These are phyloP conservation scores for Aphodius granarius DNA, from an alignment of 2,888 invertebrate species.

Conservation along the genomic window DNA sequence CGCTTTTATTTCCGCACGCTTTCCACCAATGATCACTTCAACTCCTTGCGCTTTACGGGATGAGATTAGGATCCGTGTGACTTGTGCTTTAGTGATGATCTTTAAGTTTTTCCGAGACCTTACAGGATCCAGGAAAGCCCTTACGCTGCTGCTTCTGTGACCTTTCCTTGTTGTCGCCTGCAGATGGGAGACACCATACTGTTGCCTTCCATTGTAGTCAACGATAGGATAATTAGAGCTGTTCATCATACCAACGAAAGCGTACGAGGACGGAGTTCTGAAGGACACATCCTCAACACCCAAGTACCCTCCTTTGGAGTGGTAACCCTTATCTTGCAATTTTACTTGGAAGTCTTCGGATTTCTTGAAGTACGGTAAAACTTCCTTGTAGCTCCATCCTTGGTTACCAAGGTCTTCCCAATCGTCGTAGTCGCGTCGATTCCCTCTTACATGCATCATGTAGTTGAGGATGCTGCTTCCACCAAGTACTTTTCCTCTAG, in stretches of 20 bases:
- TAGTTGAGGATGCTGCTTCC: slow-evolving; percentile 50
- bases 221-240: slow-evolving; percentile 52
- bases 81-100: slow-evolving; percentile 50
- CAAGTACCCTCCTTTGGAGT: slow-evolving; percentile 51
- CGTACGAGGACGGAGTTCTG: slow-evolving; percentile 56
- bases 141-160: slow-evolving; percentile 46
- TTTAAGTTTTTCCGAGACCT: slow-evolving; percentile 51
- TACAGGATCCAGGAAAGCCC: slow-evolving; percentile 49
- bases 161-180: slow-evolving; percentile 53
- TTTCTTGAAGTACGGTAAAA: slow-evolving; percentile 46
- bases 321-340: slow-evolving; percentile 44
- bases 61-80: slow-evolving; percentile 47
- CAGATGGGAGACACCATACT: slow-evolving; percentile 51
- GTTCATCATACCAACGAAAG: slow-evolving; percentile 64
- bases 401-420: slow-evolving; percentile 69
- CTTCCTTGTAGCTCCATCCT: slow-evolving; percentile 66
- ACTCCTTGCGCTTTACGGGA: slow-evolving; percentile 66
- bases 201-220: slow-evolving; percentile 48
- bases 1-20: slow-evolving; percentile 58
- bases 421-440: slow-evolving; percentile 68
- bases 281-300: slow-evolving; percentile 45
- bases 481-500: slow-evolving; percentile 61
- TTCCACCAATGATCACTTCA: slow-evolving; percentile 64
- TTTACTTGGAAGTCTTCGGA: slow-evolving; percentile 49
- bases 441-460: slow-evolving; percentile 62